Conservation (phyloP, 2,797 vertebrate genomes). For the Clangula hyemalis region DNA sequence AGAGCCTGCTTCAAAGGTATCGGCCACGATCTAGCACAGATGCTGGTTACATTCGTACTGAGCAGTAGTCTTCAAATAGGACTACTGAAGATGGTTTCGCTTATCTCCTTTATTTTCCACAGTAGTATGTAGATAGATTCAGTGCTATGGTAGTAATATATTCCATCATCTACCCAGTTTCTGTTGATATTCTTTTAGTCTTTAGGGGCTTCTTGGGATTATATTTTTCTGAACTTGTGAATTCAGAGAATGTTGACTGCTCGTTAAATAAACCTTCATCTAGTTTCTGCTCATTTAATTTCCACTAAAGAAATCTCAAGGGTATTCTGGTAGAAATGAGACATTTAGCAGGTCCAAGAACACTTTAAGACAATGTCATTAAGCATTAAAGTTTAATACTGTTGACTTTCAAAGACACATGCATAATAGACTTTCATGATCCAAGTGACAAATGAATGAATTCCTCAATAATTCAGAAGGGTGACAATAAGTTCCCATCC, state of each 20-base stretch:
- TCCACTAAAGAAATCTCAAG: slow-evolving; percentile 37
- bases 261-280: slow-evolving; percentile 32
- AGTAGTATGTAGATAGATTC: not conserved
- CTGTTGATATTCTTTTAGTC: not conserved
- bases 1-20: not conserved
- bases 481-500: slow-evolving; percentile 22
- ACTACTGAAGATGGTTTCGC: not conserved
- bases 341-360: slow-evolving; percentile 49
- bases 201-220: not conserved
- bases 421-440: slow-evolving; percentile 45
- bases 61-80: not conserved
- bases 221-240: not conserved
- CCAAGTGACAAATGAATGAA: slow-evolving; percentile 64
- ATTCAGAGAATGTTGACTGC: slow-evolving; percentile 10
- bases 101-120: not conserved
- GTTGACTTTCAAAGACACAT: slow-evolving; percentile 50
- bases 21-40: not conserved
- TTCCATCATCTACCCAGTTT: not conserved
- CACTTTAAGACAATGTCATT: slow-evolving; percentile 43
- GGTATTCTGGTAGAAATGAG: not conserved
- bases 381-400: slow-evolving; percentile 65
- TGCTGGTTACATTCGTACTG: accelerated
- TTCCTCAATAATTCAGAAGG: slow-evolving; percentile 65
- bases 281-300: slow-evolving; percentile 39
- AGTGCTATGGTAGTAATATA: not conserved